phyloP scores from a whole-genome alignment of 92 coral and sea anemone genomes.

The Micromussa lordhowensis region DNA sequence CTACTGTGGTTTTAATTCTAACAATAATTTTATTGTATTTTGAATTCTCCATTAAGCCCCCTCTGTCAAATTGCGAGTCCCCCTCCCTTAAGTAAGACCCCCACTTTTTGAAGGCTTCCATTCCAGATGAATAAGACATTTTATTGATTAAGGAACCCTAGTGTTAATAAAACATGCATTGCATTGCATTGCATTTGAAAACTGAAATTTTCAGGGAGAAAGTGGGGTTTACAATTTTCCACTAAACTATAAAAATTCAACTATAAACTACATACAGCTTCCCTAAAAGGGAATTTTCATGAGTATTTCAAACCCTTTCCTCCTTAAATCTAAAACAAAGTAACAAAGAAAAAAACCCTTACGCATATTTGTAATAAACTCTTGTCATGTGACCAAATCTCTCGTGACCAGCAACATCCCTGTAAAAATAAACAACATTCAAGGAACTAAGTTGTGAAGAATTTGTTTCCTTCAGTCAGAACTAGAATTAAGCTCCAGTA shows the following conservation, averaged over 20 bases:
- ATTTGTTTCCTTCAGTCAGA: background rate
- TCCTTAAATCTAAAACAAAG: background rate
- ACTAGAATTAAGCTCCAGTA: background rate
- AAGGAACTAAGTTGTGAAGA: background rate
- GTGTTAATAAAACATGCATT: too few species aligned
- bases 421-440: constrained; percentile 10
- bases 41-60: too few species aligned
- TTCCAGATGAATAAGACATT: too few species aligned
- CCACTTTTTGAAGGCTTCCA: too few species aligned
- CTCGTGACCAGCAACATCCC: constrained; percentile 99
- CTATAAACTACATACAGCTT: background rate
- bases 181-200: too few species aligned
- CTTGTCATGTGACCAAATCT: constrained; percentile 98
- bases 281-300: background rate
- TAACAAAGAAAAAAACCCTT: constrained; percentile 49
- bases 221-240: background rate
- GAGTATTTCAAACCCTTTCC: background rate
- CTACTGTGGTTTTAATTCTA: background rate
- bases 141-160: too few species aligned
- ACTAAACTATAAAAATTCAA: too few species aligned
- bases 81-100: too few species aligned
- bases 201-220: background rate
- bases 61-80: too few species aligned
- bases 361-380: constrained; percentile 98
- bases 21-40: too few species aligned